These are phyloP conservation scores for Acridotheres tristis DNA, from an alignment of 2,797 vertebrate genomes.

Conservation along the genomic window DNA sequence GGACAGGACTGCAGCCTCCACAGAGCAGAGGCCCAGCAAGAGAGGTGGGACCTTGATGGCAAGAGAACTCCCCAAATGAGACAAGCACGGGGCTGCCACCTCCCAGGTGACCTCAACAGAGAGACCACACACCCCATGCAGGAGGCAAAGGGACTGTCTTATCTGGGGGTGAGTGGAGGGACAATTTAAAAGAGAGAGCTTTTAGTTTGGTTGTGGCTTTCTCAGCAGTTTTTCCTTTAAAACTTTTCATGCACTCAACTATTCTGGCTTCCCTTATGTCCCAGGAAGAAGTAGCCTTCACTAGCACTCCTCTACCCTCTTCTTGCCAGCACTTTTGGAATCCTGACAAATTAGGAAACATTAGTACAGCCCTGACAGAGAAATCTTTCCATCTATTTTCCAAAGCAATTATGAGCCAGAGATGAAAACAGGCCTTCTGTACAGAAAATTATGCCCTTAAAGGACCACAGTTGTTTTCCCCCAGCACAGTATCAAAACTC, in stretches of 20 bases:
- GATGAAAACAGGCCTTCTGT: not conserved
- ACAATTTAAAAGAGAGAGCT: not conserved
- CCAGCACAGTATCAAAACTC: not conserved
- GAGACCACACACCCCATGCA: not conserved
- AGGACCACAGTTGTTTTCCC: not conserved
- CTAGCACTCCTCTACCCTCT: not conserved
- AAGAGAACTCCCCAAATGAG: rapidly evolving
- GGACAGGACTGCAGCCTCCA: not conserved
- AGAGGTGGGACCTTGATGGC: not conserved
- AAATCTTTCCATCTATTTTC: not conserved
- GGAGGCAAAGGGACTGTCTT: not conserved
- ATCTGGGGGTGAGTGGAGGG: no score
- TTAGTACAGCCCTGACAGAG: not conserved
- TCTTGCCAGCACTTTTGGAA: not conserved
- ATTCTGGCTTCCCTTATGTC: not conserved
- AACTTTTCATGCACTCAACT: not conserved
- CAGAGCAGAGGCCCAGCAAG: not conserved
- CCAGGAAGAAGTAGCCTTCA: not conserved
- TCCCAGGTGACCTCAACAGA: not conserved
- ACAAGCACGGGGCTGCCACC: not conserved
- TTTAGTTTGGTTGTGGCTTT: not conserved
- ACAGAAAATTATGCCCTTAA: not conserved
- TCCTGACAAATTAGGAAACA: not conserved
- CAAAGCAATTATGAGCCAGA: not conserved
- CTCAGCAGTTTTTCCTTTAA: not conserved